A percentile compares a stretch with the other conserved stretches of the same genome.
Conservation (phyloP, 2,113 vertebrate genomes). For the Calcarius ornatus region DNA sequence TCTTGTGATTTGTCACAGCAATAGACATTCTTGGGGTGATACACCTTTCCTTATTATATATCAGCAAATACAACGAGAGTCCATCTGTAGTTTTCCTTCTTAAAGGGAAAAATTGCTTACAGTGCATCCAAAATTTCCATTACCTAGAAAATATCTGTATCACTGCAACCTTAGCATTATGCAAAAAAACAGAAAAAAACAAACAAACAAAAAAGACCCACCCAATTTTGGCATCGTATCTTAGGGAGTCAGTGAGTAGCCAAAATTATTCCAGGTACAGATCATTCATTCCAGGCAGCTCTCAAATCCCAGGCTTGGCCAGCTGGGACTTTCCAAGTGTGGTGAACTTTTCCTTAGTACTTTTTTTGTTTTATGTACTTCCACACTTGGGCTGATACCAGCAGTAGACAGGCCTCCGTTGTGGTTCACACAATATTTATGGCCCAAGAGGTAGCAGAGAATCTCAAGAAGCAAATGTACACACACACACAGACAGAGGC, state of each 20-base stretch:
- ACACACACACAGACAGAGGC: not conserved
- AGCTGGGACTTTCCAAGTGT: not conserved
- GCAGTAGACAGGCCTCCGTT: not conserved
- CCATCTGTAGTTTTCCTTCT: constrained; percentile 13
- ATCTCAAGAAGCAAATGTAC: not conserved
- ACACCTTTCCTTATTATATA: constrained; percentile 41
- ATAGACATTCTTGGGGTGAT: constrained; percentile 57
- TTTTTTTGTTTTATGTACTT: not conserved
- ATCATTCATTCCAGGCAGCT: not conserved
- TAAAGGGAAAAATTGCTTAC: constrained; percentile 17
- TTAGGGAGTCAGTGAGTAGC: not conserved
- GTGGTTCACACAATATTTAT: not conserved
- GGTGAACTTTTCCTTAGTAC: not conserved
- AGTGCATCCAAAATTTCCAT: not conserved
- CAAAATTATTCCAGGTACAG: not conserved
- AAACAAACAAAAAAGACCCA: not conserved
- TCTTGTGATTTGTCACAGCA: constrained; percentile 60
- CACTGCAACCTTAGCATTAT: not conserved
- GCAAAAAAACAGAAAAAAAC: not conserved
- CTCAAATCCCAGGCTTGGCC: not conserved
- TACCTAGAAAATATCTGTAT: constrained; percentile 39
- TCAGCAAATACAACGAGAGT: constrained; percentile 30
- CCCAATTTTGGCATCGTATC: not conserved
- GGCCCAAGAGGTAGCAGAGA: not conserved
- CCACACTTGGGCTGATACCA: constrained; percentile 30